phyloP scores from a whole-genome alignment of 1,140 invertebrate species.

The Brachionus calyciflorus region DNA sequence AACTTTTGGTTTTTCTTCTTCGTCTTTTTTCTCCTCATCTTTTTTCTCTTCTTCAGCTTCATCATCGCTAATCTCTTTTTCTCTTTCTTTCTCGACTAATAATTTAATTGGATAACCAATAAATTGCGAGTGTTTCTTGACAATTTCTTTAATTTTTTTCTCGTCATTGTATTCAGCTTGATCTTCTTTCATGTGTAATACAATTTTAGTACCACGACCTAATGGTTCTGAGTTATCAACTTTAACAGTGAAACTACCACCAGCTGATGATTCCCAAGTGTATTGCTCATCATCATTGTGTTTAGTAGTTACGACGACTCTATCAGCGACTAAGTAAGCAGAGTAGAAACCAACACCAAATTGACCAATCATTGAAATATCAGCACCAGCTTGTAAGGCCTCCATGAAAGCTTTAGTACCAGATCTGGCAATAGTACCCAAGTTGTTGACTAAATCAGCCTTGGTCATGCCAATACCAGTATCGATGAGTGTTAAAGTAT shows the following conservation, averaged over 20 bases:
- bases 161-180: conserved; percentile 87
- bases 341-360: conserved; percentile 98
- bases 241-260: conserved; percentile 83
- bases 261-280: conserved; percentile 87
- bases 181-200: conserved; percentile 84
- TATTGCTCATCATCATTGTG: conserved; percentile 93
- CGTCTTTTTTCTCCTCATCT: conserved; percentile 7
- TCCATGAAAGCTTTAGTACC: conserved; percentile 96
- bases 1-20: conserved; percentile 27
- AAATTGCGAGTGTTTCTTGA: conserved; percentile 98
- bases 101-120: conserved; percentile 98
- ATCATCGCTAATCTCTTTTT: conserved; percentile 79
- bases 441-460: conserved; percentile 87
- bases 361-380: conserved; percentile 95
- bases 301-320: conserved; percentile 86
- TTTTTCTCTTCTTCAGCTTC: conserved; percentile 55
- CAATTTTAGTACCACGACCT: conserved; percentile 82
- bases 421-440: conserved; percentile 92
- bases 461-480: conserved; percentile 92
- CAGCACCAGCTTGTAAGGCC: conserved; percentile 82
- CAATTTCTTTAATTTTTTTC: conserved; percentile 87
- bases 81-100: conserved; percentile 60
- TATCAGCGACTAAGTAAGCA: conserved; percentile 90
- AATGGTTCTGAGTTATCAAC: conserved; percentile 69
- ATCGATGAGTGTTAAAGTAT: conserved; percentile 84